These are phyloP conservation scores for Tinea trinotella DNA, from an alignment of 2,888 invertebrate species.

Conservation along the genomic window DNA sequence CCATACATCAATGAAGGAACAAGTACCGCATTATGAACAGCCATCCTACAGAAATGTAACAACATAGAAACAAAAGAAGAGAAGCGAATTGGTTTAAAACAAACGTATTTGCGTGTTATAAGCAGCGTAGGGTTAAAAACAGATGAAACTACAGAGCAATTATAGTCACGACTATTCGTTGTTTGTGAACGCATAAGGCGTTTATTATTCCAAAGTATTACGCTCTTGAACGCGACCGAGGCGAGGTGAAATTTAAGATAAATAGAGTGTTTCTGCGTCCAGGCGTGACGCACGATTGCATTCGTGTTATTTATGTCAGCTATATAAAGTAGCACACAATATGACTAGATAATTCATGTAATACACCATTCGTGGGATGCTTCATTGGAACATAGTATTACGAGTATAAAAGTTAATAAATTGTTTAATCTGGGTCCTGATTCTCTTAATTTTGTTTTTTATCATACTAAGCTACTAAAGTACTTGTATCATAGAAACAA, in stretches of 20 bases:
- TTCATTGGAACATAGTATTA: too few species aligned
- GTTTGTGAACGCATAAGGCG: background rate
- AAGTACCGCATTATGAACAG: too few species aligned
- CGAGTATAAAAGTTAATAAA: too few species aligned
- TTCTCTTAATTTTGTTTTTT: too few species aligned
- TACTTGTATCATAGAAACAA: too few species aligned
- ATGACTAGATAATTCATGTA: background rate
- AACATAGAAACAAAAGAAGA: too few species aligned
- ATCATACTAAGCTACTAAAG: too few species aligned
- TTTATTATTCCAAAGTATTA: conserved; percentile 10
- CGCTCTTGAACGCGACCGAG: conserved; percentile 10
- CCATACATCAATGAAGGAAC: too few species aligned
- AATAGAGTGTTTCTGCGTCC: conserved; percentile 19
- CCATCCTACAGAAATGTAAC: too few species aligned
- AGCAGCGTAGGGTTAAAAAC: conserved; percentile 2
- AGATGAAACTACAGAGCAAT: conserved; percentile 6
- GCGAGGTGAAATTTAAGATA: conserved; percentile 21
- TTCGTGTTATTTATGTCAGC: conserved; percentile 17
- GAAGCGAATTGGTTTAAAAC: too few species aligned
- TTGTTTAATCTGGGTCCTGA: too few species aligned
- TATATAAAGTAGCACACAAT: conserved; percentile 8
- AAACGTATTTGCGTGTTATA: background rate
- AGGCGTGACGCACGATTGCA: conserved; percentile 20
- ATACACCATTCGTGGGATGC: conserved; percentile 8
- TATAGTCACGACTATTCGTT: conserved; percentile 6